phyloP scores from a whole-genome alignment of 1,140 invertebrate genomes.

The Microplitis mediator region DNA sequence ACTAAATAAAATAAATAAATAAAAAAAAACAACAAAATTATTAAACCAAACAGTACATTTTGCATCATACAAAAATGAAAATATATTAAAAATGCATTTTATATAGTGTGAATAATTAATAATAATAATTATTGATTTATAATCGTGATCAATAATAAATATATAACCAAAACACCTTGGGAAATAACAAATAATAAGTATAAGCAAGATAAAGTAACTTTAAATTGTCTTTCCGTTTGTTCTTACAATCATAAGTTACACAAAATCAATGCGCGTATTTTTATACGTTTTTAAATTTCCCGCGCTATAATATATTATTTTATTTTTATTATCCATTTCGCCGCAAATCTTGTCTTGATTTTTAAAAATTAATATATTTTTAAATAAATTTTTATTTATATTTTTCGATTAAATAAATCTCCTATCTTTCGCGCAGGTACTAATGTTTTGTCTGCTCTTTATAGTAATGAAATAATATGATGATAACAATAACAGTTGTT shows the following conservation, averaged over 20 bases:
- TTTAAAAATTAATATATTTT: conserved; percentile 5
- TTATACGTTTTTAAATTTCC: conserved; percentile 21
- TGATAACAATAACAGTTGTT: too few species aligned
- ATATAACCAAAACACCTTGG: conserved; percentile 63
- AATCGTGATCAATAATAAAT: conserved; percentile 59
- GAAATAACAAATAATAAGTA: conserved; percentile 62
- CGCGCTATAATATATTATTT: conserved; percentile 25
- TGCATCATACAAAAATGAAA: conserved; percentile 63
- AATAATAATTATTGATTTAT: conserved; percentile 44
- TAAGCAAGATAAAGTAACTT: conserved; percentile 57
- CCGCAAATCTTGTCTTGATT: conserved; percentile 1
- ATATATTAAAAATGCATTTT: conserved; percentile 65
- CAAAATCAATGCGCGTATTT: conserved; percentile 16
- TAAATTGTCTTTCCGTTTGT: conserved; percentile 3
- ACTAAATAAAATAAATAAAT: conserved; percentile 33
- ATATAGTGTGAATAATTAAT: conserved; percentile 55
- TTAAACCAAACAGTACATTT: conserved; percentile 64
- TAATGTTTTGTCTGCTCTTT: conserved; percentile 24
- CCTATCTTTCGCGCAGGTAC: conserved; percentile 29
- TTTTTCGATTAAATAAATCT: conserved; percentile 6
- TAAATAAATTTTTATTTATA: background rate
- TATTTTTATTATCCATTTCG: conserved; percentile 26
- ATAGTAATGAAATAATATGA: background rate
- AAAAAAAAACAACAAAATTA: conserved; percentile 58
- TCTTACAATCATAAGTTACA: conserved; percentile 25